A percentile compares a stretch with the other conserved stretches of the same genome.
These are phyloP conservation scores for Gasteruption jaculator DNA, from an alignment of 2,888 invertebrate species.

Conservation along the genomic window DNA sequence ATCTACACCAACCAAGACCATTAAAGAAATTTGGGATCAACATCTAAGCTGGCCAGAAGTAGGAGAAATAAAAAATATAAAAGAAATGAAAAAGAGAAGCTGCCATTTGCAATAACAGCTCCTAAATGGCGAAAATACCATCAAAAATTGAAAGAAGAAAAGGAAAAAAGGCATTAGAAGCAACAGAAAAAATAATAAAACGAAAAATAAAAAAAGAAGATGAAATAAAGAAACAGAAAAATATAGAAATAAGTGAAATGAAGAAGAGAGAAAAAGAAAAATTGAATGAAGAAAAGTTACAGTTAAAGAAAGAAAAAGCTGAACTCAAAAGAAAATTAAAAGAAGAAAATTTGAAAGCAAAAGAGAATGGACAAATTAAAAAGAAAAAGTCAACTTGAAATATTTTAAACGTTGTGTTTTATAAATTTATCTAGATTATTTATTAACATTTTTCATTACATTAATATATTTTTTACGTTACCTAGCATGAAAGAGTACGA, in stretches of 20 bases:
- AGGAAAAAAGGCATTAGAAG: neutral
- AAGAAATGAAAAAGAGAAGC: neutral
- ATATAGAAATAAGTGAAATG: no score
- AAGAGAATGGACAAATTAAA: neutral
- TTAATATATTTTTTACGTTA: no score
- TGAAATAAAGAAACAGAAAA: slow-evolving; percentile 2
- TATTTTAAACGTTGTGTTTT: no score
- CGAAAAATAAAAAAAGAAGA: slow-evolving; percentile 3
- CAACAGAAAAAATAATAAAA: no score
- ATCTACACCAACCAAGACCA: neutral
- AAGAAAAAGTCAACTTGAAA: no score
- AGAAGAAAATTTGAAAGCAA: neutral
- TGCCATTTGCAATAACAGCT: neutral
- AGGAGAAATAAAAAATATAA: neutral
- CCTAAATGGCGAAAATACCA: slow-evolving; percentile 3
- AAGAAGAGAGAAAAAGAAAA: slow-evolving; percentile 1
- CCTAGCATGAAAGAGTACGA: no score
- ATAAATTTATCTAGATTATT: no score
- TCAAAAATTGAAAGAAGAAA: neutral
- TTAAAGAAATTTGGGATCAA: slow-evolving; percentile 1
- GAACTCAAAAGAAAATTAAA: slow-evolving; percentile 2
- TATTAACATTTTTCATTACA: no score
- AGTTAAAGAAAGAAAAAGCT: no score
- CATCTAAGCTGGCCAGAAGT: neutral
- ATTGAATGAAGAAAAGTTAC: no score